These are phyloP conservation scores for Adoxophyes honmai DNA, from an alignment of 1,140 invertebrate species.

Conservation along the genomic window DNA sequence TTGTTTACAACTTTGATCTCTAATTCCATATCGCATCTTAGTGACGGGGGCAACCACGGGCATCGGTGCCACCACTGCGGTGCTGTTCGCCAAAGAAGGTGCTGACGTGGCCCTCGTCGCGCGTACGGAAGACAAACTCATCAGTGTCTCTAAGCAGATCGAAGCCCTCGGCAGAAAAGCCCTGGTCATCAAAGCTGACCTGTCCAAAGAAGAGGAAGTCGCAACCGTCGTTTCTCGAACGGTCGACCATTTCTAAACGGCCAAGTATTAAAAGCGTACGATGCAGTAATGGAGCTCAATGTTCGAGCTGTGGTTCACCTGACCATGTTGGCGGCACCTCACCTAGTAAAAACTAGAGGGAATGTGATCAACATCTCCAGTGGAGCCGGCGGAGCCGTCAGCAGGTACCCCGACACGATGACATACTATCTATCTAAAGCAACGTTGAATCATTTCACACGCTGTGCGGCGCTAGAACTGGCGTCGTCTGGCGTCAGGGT, in stretches of 20 bases:
- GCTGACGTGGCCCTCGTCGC: slow-evolving; percentile 84
- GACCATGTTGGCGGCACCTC: slow-evolving; percentile 83
- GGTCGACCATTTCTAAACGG: slow-evolving; percentile 82
- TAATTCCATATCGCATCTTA: too few relatives aligned
- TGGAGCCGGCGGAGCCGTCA: slow-evolving; percentile 67
- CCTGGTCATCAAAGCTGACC: slow-evolving; percentile 78
- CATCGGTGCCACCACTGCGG: slow-evolving; percentile 87
- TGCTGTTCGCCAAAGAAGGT: too few relatives aligned
- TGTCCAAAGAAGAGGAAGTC: slow-evolving; percentile 81
- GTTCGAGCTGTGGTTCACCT: slow-evolving; percentile 83
- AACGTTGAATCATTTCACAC: too few relatives aligned
- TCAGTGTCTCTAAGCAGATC: slow-evolving; percentile 79
- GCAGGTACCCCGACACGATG: not conserved
- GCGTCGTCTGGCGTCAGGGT: not conserved
- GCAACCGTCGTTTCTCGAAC: slow-evolving; percentile 78
- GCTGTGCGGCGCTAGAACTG: not conserved
- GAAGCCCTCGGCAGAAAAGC: slow-evolving; percentile 62
- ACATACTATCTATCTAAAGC: not conserved
- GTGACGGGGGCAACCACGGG: slow-evolving; percentile 90
- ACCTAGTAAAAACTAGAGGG: slow-evolving; percentile 82
- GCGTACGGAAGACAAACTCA: slow-evolving; percentile 79
- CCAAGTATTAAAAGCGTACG: slow-evolving; percentile 82
- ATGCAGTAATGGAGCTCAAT: slow-evolving; percentile 83
- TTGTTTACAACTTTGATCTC: too few relatives aligned
- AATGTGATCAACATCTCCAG: slow-evolving; percentile 88